A percentile compares a stretch with the other conserved stretches of the same genome.
Evolutionary conservation across 2,113 vertebrate genomes (phyloP).

Genomic region (Mugil cephalus): DNA sequence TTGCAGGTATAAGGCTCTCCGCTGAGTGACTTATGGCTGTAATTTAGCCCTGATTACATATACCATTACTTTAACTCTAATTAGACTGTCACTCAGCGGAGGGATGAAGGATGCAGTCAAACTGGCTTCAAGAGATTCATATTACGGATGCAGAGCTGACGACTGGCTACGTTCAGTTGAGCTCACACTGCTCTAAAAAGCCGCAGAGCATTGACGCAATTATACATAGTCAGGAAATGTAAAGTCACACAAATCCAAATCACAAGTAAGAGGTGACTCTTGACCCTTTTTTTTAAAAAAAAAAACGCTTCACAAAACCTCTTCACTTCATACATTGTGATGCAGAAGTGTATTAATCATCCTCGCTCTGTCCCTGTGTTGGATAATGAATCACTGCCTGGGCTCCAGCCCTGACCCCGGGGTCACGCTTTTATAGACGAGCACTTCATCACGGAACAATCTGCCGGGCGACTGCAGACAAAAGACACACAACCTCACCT

Average conservation of each 20-base stretch:
- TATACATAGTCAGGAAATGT: neutral
- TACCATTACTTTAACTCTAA: conserved; percentile 73
- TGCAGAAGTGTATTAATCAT: conserved; percentile 60
- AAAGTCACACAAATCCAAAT: neutral
- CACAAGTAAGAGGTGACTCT: neutral
- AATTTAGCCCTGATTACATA: conserved; percentile 74
- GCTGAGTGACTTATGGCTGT: conserved; percentile 72
- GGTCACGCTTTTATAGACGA: conserved; percentile 78
- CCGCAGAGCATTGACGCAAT: neutral
- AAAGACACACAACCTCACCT: conserved; percentile 71
- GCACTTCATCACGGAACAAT: conserved; percentile 84
- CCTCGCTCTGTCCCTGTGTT: conserved; percentile 15
- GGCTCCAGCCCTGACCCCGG: conserved; percentile 78
- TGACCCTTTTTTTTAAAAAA: neutral
- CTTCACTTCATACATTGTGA: conserved; percentile 23
- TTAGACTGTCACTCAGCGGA: conserved; percentile 67
- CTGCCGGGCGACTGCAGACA: conserved; percentile 70
- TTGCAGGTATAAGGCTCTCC: conserved; percentile 43
- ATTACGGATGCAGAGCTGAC: conserved; percentile 6
- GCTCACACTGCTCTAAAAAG: neutral
- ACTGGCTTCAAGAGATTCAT: conserved; percentile 17
- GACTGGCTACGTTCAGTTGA: conserved; percentile 18
- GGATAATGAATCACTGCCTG: conserved; percentile 76
- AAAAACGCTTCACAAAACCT: conserved; percentile 5
- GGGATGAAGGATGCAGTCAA: conserved; percentile 28